phyloP scores from a whole-genome alignment of 2,113 vertebrate species.

The Pygoscelis antarcticus region DNA sequence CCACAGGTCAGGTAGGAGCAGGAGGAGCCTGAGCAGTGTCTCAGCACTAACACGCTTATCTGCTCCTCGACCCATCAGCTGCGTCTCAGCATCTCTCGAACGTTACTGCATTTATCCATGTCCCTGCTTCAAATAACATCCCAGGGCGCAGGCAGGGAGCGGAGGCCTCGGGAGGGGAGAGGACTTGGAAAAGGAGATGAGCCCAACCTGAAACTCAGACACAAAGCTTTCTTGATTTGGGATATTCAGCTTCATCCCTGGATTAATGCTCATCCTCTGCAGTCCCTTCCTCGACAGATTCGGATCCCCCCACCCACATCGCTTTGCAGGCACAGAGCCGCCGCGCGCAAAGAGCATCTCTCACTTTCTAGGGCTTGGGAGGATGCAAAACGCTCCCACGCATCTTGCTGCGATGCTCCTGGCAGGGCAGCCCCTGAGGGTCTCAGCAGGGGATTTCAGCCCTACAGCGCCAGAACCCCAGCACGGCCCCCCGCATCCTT shows the following conservation, averaged over 20 bases:
- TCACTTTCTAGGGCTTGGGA: neutral
- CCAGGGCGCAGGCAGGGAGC: neutral
- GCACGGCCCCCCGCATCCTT: fast-evolving
- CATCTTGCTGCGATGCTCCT: neutral
- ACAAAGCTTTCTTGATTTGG: neutral
- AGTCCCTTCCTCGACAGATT: neutral
- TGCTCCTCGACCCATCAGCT: neutral
- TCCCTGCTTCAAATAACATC: neutral
- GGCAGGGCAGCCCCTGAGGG: neutral
- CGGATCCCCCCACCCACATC: neutral
- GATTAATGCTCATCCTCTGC: neutral
- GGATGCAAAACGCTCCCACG: neutral
- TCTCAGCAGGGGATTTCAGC: neutral
- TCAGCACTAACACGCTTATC: neutral
- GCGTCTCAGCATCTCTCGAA: neutral
- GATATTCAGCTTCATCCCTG: neutral
- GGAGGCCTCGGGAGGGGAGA: neutral
- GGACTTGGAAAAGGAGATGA: neutral
- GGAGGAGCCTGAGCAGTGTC: neutral
- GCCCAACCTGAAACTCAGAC: neutral
- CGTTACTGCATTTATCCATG: fast-evolving
- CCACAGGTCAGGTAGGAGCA: neutral
- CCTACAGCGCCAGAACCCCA: neutral
- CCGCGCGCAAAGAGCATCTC: neutral
- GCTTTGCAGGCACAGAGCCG: neutral